A percentile compares a stretch with the other conserved stretches of the same genome.
phyloP scores from a whole-genome alignment of 1,140 invertebrate species.

The Calliopsis andreniformis region DNA sequence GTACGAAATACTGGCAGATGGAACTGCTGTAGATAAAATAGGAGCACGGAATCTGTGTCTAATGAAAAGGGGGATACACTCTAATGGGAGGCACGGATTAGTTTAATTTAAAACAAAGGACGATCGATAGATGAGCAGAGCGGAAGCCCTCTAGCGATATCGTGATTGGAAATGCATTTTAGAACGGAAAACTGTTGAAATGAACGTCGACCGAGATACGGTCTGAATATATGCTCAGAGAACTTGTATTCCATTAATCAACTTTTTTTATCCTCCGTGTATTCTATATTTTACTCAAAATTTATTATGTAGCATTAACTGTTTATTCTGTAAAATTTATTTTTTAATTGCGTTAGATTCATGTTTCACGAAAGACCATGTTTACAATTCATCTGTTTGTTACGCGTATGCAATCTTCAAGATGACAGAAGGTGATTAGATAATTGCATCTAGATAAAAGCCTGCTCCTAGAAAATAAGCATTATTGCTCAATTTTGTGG shows the following conservation, averaged over 20 bases:
- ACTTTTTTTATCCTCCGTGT: too few species aligned
- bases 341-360: too few species aligned
- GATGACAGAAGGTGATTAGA: too few species aligned
- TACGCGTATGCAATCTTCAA: too few species aligned
- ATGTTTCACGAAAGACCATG: too few species aligned
- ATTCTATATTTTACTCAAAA: neutral
- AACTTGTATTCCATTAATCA: neutral
- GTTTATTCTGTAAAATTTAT: neutral
- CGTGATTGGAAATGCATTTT: slow-evolving; percentile 1
- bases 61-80: neutral
- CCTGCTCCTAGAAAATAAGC: too few species aligned
- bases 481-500: too few species aligned
- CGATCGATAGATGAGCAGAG: neutral
- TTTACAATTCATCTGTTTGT: too few species aligned
- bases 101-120: neutral
- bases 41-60: neutral
- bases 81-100: neutral
- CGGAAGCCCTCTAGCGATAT: neutral
- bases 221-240: neutral
- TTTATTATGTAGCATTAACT: neutral
- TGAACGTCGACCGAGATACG: neutral
- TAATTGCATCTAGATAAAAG: too few species aligned
- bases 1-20: too few species aligned
- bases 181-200: neutral
- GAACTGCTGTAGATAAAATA: neutral